Conservation (phyloP, 2,113 vertebrate genomes). For the Pachypanchax playfairii region DNA sequence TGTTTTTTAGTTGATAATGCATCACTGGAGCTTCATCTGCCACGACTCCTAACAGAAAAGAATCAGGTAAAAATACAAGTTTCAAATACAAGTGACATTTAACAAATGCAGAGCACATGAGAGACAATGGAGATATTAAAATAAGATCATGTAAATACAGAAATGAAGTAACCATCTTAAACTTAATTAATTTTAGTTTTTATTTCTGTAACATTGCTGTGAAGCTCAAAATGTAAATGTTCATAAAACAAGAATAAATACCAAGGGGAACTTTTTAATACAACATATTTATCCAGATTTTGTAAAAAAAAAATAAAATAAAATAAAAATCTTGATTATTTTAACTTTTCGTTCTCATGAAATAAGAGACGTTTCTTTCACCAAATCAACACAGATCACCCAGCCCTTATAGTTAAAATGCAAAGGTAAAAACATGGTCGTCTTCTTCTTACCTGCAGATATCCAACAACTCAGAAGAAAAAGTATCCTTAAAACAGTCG, state of each 20-base stretch:
- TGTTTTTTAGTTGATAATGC: conserved; percentile 10
- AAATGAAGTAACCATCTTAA: too few species aligned
- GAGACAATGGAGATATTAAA: background rate
- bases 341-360: too few species aligned
- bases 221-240: too few species aligned
- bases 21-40: fast-evolving
- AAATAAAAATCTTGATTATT: too few species aligned
- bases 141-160: too few species aligned
- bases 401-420: background rate
- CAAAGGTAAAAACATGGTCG: fast-evolving
- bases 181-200: too few species aligned
- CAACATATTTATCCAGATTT: background rate
- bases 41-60: background rate
- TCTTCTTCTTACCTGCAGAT: conserved; percentile 38
- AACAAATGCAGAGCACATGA: background rate
- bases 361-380: background rate
- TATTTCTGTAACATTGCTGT: too few species aligned
- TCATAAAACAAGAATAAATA: too few species aligned
- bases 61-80: background rate
- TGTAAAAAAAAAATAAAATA: too few species aligned
- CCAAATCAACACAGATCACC: background rate
- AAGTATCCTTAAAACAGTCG: conserved; percentile 9
- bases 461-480: conserved; percentile 37
- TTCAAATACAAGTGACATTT: background rate
- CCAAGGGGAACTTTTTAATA: too few species aligned